Evolutionary conservation across 2,797 vertebrate species (phyloP).

Genomic region (Rhinogobio ventralis): DNA sequence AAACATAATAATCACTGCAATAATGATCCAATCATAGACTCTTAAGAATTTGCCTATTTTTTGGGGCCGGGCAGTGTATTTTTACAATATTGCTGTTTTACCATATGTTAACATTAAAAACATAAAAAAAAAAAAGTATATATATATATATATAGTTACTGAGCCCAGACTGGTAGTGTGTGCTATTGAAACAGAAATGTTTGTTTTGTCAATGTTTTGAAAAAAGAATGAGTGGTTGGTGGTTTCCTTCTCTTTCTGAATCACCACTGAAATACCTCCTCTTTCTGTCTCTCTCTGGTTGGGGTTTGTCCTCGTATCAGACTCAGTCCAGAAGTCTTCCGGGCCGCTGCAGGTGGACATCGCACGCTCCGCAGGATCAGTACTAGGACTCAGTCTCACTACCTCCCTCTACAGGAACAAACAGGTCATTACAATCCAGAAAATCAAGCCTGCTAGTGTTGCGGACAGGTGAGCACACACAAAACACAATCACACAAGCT

Average conservation of each 20-base stretch:
- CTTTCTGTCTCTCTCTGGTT: conserved; percentile 55
- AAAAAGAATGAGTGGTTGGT: not conserved
- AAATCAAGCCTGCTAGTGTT: conserved; percentile 93
- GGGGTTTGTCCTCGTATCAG: conserved; percentile 71
- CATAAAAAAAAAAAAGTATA: no score
- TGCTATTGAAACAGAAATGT: not conserved
- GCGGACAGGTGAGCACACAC: conserved; percentile 86
- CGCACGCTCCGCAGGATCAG: conserved; percentile 84
- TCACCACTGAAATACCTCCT: not conserved
- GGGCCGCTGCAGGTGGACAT: conserved; percentile 96
- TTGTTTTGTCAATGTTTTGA: not conserved
- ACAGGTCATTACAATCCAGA: conserved; percentile 92
- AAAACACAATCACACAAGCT: not conserved
- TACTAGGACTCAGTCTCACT: conserved; percentile 88
- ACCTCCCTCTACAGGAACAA: conserved; percentile 86
- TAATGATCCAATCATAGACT: no score
- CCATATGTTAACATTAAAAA: not conserved
- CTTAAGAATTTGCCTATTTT: no score
- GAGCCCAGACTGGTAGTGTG: not conserved
- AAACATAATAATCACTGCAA: no score
- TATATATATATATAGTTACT: no score
- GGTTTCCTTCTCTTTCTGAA: not conserved
- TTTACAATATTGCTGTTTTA: no score
- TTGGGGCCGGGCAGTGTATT: no score
- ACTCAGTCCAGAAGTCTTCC: conserved; percentile 87